Evolutionary conservation across 2,113 vertebrate genomes (phyloP), one percentile per base, ranked within the genome.

Genomic region (Condylura cristata): DNA sequence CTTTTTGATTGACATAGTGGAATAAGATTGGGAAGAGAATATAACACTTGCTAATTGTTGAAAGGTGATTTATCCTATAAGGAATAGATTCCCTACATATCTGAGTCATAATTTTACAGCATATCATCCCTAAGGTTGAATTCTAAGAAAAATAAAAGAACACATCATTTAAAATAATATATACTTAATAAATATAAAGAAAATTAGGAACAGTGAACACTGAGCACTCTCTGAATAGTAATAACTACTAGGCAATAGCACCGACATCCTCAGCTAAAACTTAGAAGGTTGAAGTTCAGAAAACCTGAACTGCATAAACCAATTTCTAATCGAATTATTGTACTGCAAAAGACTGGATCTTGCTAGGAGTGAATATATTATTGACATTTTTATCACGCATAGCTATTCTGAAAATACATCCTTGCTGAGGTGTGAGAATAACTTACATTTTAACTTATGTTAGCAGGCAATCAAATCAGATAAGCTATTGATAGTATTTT

Each of bases 381-480:
- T 48, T 88, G 66, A 61, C 12, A 65, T 76, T 84, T 85, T 56
- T 86, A 74, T 86, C 11, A 90, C n/a, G 32, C 8, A 39, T 2
- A 14, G 6, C 37, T 0, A 0, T n/a, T 91, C 76, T 96, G 90
- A 87, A 96, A 96, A 80, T 72, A 18, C 30, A 74, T 65, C 71
- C 14, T 92, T 63, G 44, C 0, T 37, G 37, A 95, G 22, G 41
- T 97, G 14, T 44, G 65, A 91, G 30, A 26, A 75, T 78, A 56
- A 44, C 51, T 6, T 76, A 82, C 86, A 48, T 39, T 80, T 78
- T 92, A 84, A 65, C 18, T 95, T 11, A 0, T 11, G 0, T 4
- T 60, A 91, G 78, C 79, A 91, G 22, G 41, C 94, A 92, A 92
- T 71, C n/a, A 83, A 72, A 78, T 94, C 83, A 91, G 46, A 79